Evolutionary conservation across 2,113 vertebrate genomes (phyloP), one percentile per base, ranked within the genome.

Genomic region (Morone saxatilis): DNA sequence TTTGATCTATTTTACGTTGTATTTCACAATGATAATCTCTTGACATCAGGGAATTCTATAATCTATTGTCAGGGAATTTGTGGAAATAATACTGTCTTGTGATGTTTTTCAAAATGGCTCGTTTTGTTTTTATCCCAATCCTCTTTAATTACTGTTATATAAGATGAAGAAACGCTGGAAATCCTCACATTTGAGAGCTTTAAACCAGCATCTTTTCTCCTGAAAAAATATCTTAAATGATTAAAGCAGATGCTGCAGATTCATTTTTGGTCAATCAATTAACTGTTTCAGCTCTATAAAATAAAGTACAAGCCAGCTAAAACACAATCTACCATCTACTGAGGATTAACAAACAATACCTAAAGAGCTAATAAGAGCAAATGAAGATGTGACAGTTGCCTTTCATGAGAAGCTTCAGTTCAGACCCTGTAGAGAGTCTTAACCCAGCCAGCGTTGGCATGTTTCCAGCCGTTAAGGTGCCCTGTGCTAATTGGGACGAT

Each of bases 401-500:
- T 86, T 71, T 87, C 20, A 71, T 68, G 45, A 79, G 69, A 4
- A 56, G 78, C 83, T 89, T 75, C 73, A 4, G 40, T 3, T 54
- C 85, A 45, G 70, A 62, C 4, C 75, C 81, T 56, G 78, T 1
- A 16, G 82, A 85, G 85, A 74, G 78, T 65, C 72, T 88, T 73
- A 75, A 43, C 81, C 53, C 51, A 51, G 78, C 85, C 83, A 86
- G 87, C 20, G 43, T 60, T 80, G 91, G 78, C 86, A 19, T 65
- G 83, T 78, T 6, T 78, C 90, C 89, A 79, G 84, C 91, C 86
- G 88, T 87, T 92, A 92, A 93, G 93, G 90, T 95, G 92, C 93
- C 94, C 91, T 86, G 88, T 89, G 91, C 95, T 97, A 97, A 97
- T 97, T 97, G 96, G 95, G 94, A 95, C 86, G 86, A 93, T 92